phyloP scores from a whole-genome alignment of 1,140 invertebrate genomes.

The Penaeus japonicus region DNA sequence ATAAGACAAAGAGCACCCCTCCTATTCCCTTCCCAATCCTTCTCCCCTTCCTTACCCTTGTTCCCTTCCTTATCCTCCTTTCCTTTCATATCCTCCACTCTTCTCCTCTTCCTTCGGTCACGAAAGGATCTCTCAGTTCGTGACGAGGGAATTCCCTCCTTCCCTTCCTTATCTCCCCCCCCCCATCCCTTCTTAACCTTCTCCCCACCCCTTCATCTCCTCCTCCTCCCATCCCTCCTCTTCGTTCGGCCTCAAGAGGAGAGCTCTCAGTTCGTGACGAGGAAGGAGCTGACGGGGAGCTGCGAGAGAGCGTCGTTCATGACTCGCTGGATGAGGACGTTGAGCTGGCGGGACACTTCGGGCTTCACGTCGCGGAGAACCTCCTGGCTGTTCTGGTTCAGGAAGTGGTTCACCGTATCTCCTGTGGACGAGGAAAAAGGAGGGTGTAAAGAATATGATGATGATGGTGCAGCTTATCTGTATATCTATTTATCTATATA shows the following conservation, averaged over 20 bases:
- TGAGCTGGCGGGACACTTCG: neutral
- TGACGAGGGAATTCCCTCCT: no score
- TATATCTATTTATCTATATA: no score
- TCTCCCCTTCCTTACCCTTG: no score
- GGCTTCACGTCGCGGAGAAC: conserved; percentile 36
- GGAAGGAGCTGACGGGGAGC: conserved; percentile 37
- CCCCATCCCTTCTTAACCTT: neutral
- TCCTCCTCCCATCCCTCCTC: neutral
- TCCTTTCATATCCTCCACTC: no score
- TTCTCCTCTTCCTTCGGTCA: no score
- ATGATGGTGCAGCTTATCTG: no score
- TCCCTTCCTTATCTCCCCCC: no score
- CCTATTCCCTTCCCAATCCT: no score
- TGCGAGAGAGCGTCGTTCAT: conserved; percentile 48
- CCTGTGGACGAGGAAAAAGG: neutral
- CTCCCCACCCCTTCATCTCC: neutral
- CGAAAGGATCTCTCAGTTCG: no score
- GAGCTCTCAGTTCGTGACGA: neutral
- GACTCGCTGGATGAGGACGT: conserved; percentile 27
- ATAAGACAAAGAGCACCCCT: no score
- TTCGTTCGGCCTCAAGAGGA: neutral
- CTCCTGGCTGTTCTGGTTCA: conserved; percentile 39
- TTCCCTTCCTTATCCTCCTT: no score
- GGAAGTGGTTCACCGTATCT: conserved; percentile 24
- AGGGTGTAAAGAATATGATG: no score